Evolutionary conservation across 2,888 invertebrate species (phyloP).

Genomic region (Ceramica pisi): DNA sequence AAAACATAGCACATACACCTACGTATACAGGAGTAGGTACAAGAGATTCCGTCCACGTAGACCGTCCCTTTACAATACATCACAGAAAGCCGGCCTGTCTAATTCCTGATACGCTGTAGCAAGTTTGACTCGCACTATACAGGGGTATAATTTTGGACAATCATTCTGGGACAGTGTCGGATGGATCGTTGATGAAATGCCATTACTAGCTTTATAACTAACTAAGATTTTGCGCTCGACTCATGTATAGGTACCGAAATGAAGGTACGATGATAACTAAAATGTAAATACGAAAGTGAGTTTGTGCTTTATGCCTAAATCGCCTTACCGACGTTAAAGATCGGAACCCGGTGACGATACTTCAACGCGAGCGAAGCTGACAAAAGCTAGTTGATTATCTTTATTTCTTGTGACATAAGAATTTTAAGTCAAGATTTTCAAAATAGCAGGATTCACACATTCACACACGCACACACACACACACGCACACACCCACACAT

Average conservation of each 20-base stretch:
- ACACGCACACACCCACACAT: too few relatives aligned
- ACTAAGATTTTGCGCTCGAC: background rate
- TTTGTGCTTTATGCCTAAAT: too few relatives aligned
- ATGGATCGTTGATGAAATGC: constrained; percentile 14
- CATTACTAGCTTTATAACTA: background rate
- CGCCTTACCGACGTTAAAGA: too few relatives aligned
- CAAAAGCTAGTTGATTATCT: background rate
- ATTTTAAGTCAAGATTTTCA: too few relatives aligned
- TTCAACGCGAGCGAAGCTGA: too few relatives aligned
- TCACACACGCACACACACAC: too few relatives aligned
- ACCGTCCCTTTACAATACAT: constrained; percentile 70
- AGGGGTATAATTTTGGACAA: constrained; percentile 21
- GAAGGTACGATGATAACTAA: background rate
- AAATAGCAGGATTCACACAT: background rate
- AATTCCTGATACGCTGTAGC: constrained; percentile 69
- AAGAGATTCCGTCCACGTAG: constrained; percentile 57
- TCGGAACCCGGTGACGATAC: too few relatives aligned
- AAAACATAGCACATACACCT: constrained; percentile 14
- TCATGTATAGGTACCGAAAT: background rate
- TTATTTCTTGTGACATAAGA: background rate
- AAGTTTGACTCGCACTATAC: constrained; percentile 57
- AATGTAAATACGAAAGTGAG: too few relatives aligned
- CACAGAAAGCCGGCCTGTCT: constrained; percentile 71
- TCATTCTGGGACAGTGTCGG: constrained; percentile 19
- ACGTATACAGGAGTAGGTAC: background rate